Conservation (phyloP, 2,888 invertebrate species). For the Meandrusa payeni region DNA sequence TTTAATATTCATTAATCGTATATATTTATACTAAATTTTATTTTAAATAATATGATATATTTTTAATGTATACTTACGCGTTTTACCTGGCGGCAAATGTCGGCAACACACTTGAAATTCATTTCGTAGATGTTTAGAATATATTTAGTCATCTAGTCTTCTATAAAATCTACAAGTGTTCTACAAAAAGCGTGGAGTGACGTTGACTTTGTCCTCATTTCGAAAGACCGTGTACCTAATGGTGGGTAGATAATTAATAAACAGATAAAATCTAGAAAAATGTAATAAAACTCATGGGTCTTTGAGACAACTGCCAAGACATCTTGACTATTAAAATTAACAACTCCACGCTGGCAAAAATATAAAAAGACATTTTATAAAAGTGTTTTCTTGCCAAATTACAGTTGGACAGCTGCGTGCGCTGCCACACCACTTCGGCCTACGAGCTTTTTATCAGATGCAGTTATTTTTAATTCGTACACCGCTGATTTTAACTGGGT, state of each 20-base stretch:
- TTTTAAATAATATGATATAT: no score
- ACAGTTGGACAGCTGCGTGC: slow-evolving; percentile 62
- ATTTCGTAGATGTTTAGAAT: no score
- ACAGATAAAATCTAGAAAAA: slow-evolving; percentile 56
- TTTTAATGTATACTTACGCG: no score
- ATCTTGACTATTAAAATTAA: slow-evolving; percentile 73
- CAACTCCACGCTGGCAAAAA: slow-evolving; percentile 54
- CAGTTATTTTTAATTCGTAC: slow-evolving; percentile 16
- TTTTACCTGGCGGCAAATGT: no score
- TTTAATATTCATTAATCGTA: no score
- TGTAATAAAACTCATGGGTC: slow-evolving; percentile 65
- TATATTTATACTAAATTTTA: no score
- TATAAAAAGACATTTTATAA: slow-evolving; percentile 63
- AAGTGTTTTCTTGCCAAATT: slow-evolving; percentile 70
- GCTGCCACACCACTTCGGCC: slow-evolving; percentile 23
- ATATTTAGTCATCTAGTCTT: no score
- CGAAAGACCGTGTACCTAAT: slow-evolving; percentile 29
- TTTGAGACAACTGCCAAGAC: slow-evolving; percentile 75
- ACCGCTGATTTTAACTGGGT: slow-evolving; percentile 11
- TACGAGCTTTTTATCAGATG: slow-evolving; percentile 30
- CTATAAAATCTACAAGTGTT: no score
- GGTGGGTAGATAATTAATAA: slow-evolving; percentile 63
- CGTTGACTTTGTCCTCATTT: slow-evolving; percentile 35
- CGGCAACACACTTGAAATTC: no score
- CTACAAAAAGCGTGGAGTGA: slow-evolving; percentile 25